Percentiles rank a stretch among this genome's conserved stretches.
Conservation (phyloP, 2,113 vertebrate species). For the Cavia porcellus region DNA sequence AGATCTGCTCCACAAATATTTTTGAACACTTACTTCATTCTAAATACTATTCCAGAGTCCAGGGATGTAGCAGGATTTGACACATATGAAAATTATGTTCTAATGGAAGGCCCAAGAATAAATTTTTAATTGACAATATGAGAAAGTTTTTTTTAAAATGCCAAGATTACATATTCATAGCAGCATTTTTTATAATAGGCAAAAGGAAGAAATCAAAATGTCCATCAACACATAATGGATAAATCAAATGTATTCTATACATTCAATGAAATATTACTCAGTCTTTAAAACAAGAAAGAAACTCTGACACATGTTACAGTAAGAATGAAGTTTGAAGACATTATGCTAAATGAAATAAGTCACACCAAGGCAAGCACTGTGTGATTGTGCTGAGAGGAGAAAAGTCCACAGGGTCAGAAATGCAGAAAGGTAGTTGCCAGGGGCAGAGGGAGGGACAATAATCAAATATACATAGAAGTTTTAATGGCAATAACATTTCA, state of each 20-base stretch:
- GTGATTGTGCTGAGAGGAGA: neutral
- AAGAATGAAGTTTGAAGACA: neutral
- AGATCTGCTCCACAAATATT: neutral
- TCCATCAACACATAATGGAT: neutral
- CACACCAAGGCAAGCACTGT: neutral
- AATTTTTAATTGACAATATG: neutral
- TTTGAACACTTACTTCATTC: neutral
- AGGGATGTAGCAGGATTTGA: neutral
- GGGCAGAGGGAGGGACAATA: too few relatives aligned
- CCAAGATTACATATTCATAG: neutral
- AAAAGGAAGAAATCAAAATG: neutral
- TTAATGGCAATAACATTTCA: neutral
- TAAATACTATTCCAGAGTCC: neutral
- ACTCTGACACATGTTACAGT: neutral
- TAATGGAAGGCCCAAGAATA: neutral
- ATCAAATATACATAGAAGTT: neutral
- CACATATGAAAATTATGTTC: neutral
- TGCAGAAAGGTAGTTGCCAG: neutral
- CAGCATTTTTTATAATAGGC: neutral
- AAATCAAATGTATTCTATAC: neutral
- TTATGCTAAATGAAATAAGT: neutral
- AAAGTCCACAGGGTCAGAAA: neutral
- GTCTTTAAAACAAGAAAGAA: neutral
- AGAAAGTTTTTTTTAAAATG: neutral
- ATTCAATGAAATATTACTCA: neutral